Conservation (phyloP, 2,113 vertebrate species). For the Nesogale talazaci region DNA sequence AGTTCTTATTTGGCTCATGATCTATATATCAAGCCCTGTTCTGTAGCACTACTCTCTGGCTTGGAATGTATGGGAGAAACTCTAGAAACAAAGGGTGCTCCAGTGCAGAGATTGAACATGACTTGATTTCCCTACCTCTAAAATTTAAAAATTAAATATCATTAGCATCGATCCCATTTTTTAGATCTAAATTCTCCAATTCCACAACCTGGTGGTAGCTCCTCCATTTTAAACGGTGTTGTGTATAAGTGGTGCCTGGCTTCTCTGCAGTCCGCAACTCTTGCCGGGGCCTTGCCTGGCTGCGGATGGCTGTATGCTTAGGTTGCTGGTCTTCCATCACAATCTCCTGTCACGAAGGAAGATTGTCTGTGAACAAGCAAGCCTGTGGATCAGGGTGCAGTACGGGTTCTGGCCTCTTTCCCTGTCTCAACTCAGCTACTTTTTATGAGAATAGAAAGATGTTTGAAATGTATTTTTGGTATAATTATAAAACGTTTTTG, state of each 20-base stretch:
- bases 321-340: background rate
- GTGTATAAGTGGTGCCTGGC: background rate
- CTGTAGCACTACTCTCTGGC: background rate
- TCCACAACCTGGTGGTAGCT: background rate
- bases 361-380: background rate
- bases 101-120: background rate
- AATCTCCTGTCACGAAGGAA: background rate
- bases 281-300: background rate
- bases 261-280: background rate
- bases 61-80: background rate
- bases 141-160: background rate
- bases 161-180: background rate
- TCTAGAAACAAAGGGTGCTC: background rate
- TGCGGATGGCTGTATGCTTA: background rate
- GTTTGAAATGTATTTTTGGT: background rate
- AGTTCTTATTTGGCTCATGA: background rate
- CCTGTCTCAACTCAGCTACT: background rate
- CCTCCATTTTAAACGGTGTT: background rate
- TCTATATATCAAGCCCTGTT: background rate
- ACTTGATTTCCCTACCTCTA: background rate
- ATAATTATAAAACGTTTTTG: background rate
- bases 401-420: background rate
- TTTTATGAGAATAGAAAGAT: background rate
- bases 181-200: background rate
- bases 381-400: background rate